phyloP scores from a whole-genome alignment of 2,113 vertebrate genomes.

The Paraplagusia blochii region DNA sequence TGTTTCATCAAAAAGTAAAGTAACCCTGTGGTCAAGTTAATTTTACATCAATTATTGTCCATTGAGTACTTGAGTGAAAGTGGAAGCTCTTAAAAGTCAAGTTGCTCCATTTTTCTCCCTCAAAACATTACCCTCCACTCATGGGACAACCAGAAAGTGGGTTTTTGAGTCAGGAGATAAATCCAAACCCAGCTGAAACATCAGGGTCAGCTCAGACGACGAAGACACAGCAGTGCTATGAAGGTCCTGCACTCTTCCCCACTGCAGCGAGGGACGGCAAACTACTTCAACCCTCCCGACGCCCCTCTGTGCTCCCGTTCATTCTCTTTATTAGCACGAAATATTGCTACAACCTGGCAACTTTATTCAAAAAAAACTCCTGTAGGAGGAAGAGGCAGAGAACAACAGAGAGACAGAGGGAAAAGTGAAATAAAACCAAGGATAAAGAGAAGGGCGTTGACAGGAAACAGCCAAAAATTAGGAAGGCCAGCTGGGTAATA shows the following conservation, averaged over 20 bases:
- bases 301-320: slow-evolving; percentile 30
- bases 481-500: slow-evolving; percentile 15
- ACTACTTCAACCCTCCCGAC: slow-evolving; percentile 31
- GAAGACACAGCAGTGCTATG: slow-evolving; percentile 29
- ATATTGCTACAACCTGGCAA: slow-evolving; percentile 51
- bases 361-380: slow-evolving; percentile 55
- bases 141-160: slow-evolving; percentile 6
- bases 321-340: slow-evolving; percentile 63
- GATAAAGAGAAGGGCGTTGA: slow-evolving; percentile 26
- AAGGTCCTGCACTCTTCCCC: slow-evolving; percentile 24
- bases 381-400: slow-evolving; percentile 43
- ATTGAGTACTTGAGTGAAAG: slow-evolving; percentile 1
- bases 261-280: slow-evolving; percentile 38
- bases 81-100: slow-evolving; percentile 12
- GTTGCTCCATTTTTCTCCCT: slow-evolving; percentile 24
- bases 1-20: slow-evolving; percentile 38
- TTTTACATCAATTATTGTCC: slow-evolving; percentile 21
- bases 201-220: slow-evolving; percentile 20
- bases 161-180: slow-evolving; percentile 19
- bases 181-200: slow-evolving; percentile 18
- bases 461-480: slow-evolving; percentile 30
- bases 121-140: slow-evolving; percentile 12
- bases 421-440: slow-evolving; percentile 35
- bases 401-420: slow-evolving; percentile 9
- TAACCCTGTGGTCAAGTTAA: slow-evolving; percentile 34